Percentiles rank a stretch among this genome's conserved stretches.
These are phyloP conservation scores for Caenorhabditis sulstoni DNA, from an alignment of 2,888 invertebrate genomes.

Conservation along the genomic window DNA sequence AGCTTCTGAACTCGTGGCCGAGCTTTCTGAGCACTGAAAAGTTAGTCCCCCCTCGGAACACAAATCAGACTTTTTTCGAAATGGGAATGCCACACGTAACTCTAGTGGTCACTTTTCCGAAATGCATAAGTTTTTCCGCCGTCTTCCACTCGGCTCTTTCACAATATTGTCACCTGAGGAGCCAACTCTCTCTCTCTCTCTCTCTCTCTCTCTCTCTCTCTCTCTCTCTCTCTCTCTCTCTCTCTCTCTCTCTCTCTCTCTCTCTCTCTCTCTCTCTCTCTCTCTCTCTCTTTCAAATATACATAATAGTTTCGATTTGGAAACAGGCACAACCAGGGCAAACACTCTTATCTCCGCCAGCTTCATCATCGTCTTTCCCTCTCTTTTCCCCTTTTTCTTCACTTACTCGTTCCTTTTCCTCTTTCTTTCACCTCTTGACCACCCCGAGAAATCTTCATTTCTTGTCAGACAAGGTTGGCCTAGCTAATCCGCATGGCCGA, in stretches of 20 bases:
- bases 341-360: constrained; percentile 49
- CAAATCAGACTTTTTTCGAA: no score
- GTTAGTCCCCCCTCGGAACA: no score
- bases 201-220: constrained; percentile 6
- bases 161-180: constrained; percentile 3
- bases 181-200: constrained; percentile 23
- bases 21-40: no score
- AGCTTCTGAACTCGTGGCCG: no score
- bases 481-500: no score
- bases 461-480: no score
- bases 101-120: constrained; percentile 37
- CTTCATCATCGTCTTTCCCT: constrained; percentile 16
- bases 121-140: constrained; percentile 47
- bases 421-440: neutral
- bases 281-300: constrained; percentile 6
- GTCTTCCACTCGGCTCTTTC: neutral
- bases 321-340: constrained; percentile 23
- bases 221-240: constrained; percentile 28
- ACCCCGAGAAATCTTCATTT: no score
- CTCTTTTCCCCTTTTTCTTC: constrained; percentile 10
- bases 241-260: constrained; percentile 5
- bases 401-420: neutral
- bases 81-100: no score
- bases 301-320: constrained; percentile 35
- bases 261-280: constrained; percentile 27